Evolutionary conservation across 2,888 invertebrate species (phyloP), one percentile per base, ranked within the genome.

Genomic region (Acleris literana): DNA sequence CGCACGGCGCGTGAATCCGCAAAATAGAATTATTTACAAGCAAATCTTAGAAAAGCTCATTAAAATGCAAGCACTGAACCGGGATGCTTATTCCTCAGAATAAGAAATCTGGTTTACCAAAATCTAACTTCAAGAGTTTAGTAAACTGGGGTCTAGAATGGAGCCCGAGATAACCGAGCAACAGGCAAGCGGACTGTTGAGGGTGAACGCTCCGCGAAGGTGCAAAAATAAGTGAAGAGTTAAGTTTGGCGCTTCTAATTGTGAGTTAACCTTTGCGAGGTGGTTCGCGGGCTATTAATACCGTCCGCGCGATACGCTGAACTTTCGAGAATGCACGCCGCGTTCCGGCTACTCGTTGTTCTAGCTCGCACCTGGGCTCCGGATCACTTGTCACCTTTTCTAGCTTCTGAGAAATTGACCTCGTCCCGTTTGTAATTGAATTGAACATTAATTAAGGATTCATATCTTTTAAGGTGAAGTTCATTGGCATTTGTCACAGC

Each of bases 191-290:
- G 13, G 52, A 2, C 55, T 25, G 29, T 44, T 20, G 7, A n/a
- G 72, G 80, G 76, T 76, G 74, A 78, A 78, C 74, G 81, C 70
- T 71, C 77, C 71, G 68, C 71, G 68, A 68, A 66, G 69, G 71
- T 69, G 81, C 83, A 78, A 87, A 88, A 90, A 89, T 89, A 90
- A 90, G 87, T 84, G 74, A n/a, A 68, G 74, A 77, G 87, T 90
- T 90, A 90, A 90, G 88, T 90, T 89, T 88, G 86, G 87, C 82
- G 70, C 69, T 72, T 85, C 90, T 90, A 88, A 88, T 84, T 90
- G 80, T 78, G 87, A 81, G 62, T 82, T 85, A 88, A 89, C 90
- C 90, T 90, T 90, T 90, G 74, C 80, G 86, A 84, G 83, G 85
- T 80, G 78, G 81, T 80, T 79, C 77, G 82, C 77, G 72, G 68